Percentiles rank a stretch among this genome's conserved stretches.
phyloP scores from a whole-genome alignment of 2,888 invertebrate species.

The Amphipyra tragopoginis region DNA sequence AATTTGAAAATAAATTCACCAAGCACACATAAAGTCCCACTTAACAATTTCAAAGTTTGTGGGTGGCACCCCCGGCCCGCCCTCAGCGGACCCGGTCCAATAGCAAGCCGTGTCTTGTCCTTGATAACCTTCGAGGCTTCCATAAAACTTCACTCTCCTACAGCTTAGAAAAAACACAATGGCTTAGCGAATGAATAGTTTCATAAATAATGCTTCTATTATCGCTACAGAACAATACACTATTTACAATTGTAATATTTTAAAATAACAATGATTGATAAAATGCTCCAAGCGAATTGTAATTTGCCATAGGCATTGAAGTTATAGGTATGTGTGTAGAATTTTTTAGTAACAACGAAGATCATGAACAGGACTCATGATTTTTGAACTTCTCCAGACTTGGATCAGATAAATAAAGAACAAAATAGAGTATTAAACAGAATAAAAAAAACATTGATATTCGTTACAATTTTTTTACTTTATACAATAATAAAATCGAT shows the following conservation, averaged over 20 bases:
- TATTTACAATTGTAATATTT: slow-evolving; percentile 30
- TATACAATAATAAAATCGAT: slow-evolving; percentile 17
- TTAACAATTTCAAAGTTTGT: slow-evolving; percentile 32
- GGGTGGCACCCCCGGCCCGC: slow-evolving; percentile 70
- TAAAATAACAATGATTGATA: slow-evolving; percentile 24
- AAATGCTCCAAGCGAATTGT: slow-evolving; percentile 52
- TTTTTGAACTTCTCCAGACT: too few relatives aligned
- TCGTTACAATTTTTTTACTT: background rate
- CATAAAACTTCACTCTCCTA: slow-evolving; percentile 55
- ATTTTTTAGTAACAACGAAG: background rate
- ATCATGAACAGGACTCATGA: background rate
- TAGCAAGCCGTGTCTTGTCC: slow-evolving; percentile 63
- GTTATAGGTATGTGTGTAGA: slow-evolving; percentile 6
- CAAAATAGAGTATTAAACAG: background rate
- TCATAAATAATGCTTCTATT: slow-evolving; percentile 36
- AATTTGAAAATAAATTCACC: background rate
- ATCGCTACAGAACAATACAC: slow-evolving; percentile 43
- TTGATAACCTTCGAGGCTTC: slow-evolving; percentile 61
- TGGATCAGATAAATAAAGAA: background rate
- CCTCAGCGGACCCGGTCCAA: slow-evolving; percentile 68
- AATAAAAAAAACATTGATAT: background rate
- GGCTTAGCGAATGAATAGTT: slow-evolving; percentile 63
- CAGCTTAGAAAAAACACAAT: slow-evolving; percentile 50
- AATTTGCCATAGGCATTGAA: slow-evolving; percentile 21
- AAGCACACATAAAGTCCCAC: slow-evolving; percentile 14